Percentiles rank a stretch among this genome's conserved stretches.
These are phyloP conservation scores for Thalassoma bifasciatum DNA, from an alignment of 2,113 vertebrate genomes.

Conservation along the genomic window DNA sequence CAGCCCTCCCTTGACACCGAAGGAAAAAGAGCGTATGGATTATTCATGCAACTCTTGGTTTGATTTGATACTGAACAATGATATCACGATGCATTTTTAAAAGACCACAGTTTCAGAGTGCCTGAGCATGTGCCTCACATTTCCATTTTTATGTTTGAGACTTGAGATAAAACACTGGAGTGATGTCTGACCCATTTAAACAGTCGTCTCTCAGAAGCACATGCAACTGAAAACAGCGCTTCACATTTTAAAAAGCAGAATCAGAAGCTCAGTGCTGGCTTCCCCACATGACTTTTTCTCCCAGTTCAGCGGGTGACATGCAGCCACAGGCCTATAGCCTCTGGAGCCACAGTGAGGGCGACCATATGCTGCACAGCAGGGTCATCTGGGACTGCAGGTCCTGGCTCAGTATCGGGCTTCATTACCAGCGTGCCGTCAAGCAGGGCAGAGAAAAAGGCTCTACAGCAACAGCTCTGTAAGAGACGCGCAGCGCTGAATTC, in stretches of 20 bases:
- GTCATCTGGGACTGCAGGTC: constrained; percentile 17
- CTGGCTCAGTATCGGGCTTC: constrained; percentile 25
- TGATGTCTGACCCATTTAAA: constrained; percentile 39
- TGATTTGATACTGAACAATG: background rate
- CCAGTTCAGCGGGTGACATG: constrained; percentile 4
- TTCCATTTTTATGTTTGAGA: constrained; percentile 5
- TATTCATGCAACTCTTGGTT: background rate
- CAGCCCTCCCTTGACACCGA: background rate
- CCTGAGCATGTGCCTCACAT: constrained; percentile 8
- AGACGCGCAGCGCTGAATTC: constrained; percentile 28
- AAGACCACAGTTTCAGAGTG: background rate
- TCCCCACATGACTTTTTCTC: background rate
- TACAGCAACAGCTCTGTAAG: constrained; percentile 11
- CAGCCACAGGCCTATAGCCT: constrained; percentile 13
- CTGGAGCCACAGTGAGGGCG: background rate
- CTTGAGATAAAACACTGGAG: constrained; percentile 3
- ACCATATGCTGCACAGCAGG: constrained; percentile 19
- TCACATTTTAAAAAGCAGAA: background rate
- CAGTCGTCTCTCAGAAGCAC: background rate
- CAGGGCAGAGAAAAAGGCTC: constrained; percentile 23
- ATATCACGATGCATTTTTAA: background rate
- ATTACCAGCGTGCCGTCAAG: background rate
- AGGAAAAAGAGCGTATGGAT: background rate
- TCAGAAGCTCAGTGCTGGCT: background rate
- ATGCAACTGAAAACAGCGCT: constrained; percentile 4